Conservation (phyloP, 2,888 invertebrate species). For the Acleris laterana region DNA sequence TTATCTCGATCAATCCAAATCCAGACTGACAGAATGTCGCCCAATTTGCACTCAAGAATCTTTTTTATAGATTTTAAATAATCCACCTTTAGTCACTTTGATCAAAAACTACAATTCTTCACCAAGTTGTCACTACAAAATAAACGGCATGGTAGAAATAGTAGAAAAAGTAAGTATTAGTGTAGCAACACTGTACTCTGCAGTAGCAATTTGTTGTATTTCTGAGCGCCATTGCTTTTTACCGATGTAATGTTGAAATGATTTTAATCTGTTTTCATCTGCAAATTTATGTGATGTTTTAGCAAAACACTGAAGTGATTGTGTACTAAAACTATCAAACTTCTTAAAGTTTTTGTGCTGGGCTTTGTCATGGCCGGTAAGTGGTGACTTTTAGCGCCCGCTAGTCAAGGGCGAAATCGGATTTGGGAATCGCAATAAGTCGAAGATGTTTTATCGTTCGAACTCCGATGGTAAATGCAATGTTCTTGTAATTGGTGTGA, state of each 20-base stretch:
- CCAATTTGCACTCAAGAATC: no score
- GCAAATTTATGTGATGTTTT: slow-evolving; percentile 84
- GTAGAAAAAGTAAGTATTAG: slow-evolving; percentile 51
- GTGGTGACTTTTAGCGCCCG: slow-evolving; percentile 86
- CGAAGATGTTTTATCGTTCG: slow-evolving; percentile 85
- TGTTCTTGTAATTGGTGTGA: slow-evolving; percentile 66
- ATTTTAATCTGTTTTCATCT: slow-evolving; percentile 85
- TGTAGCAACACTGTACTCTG: slow-evolving; percentile 72
- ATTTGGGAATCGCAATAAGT: slow-evolving; percentile 83
- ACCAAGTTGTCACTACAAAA: background rate
- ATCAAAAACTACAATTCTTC: no score
- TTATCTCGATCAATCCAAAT: no score
- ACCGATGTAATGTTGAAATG: slow-evolving; percentile 84
- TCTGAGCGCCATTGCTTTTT: slow-evolving; percentile 84
- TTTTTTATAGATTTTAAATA: no score
- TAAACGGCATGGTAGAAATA: slow-evolving; percentile 33
- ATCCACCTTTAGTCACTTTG: no score
- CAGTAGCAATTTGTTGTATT: slow-evolving; percentile 82
- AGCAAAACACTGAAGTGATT: slow-evolving; percentile 79
- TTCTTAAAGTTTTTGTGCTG: slow-evolving; percentile 83
- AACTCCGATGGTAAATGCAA: slow-evolving; percentile 85
- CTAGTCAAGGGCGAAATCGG: slow-evolving; percentile 84
- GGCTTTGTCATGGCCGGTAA: slow-evolving; percentile 93
- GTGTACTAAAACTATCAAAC: slow-evolving; percentile 81
- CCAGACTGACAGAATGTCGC: no score